These are phyloP conservation scores for Drosophila formosana DNA, from an alignment of 2,888 invertebrate species.

Conservation along the genomic window DNA sequence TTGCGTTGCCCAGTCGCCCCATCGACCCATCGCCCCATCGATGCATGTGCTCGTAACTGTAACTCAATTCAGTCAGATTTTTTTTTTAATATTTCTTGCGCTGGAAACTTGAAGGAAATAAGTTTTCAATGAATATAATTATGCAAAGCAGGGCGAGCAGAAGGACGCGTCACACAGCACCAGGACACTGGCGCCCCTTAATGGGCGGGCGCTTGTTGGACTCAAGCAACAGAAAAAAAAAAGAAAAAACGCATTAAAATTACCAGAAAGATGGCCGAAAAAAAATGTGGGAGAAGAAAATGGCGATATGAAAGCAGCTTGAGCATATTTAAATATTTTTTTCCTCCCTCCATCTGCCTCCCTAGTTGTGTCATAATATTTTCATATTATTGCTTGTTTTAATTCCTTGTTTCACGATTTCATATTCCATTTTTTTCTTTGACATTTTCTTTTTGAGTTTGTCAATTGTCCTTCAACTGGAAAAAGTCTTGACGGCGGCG, in stretches of 20 bases:
- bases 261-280: constrained; percentile 50
- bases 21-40: constrained; percentile 15
- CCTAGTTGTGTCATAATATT: constrained; percentile 70
- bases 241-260: constrained; percentile 58
- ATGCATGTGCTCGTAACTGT: constrained; percentile 52
- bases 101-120: constrained; percentile 75
- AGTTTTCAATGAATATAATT: constrained; percentile 84
- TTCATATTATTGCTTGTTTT: constrained; percentile 80
- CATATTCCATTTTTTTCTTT: constrained; percentile 44
- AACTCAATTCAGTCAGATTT: constrained; percentile 66
- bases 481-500: constrained; percentile 12
- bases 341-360: constrained; percentile 6
- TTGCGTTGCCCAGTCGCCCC: constrained; percentile 39
- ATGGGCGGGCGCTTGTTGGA: constrained; percentile 36
- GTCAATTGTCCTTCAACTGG: constrained; percentile 69
- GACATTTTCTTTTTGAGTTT: constrained; percentile 39
- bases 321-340: constrained; percentile 74
- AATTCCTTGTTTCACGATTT: constrained; percentile 75
- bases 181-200: constrained; percentile 20
- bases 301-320: constrained; percentile 72
- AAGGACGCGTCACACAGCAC: constrained; percentile 26
- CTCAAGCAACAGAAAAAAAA: constrained; percentile 30
- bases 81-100: constrained; percentile 43
- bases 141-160: constrained; percentile 76
- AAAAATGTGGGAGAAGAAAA: constrained; percentile 41